Evolutionary conservation across 2,888 invertebrate species (phyloP), one percentile per base, ranked within the genome.

Genomic region (Lysandra bellargus): DNA sequence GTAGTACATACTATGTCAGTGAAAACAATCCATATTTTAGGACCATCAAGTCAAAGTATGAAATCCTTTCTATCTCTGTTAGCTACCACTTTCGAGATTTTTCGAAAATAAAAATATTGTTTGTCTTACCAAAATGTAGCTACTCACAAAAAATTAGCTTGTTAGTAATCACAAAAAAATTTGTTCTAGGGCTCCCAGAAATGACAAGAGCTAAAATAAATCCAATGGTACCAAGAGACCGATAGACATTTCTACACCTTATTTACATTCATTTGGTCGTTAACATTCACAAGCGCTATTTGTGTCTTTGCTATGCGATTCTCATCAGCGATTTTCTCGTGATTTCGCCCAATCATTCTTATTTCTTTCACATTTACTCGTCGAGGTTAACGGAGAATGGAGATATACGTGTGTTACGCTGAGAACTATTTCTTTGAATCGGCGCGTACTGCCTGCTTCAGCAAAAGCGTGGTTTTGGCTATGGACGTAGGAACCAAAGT

Each of bases 381-480:
- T 9, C 30, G 53, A 49, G 75, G 75, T 30, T 75, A 75, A 75
- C 75, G 53, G 49, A 76, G 49, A 30, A 17, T 57, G 17, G 57
- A 23, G 76, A 57, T 4, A 73, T 73, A 75, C 75, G 76, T 76
- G 76, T 57, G 76, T 14, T 76, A 57, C 17, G 76, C 76, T 76
- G 76, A 76, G 53, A 76, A 76, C 53, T 14, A 76, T 75, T 75
- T 75, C 75, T 75, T 23, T 9, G 75, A 53, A 49, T 44, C 44
- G 37, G 49, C 30, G 53, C 75, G 75, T 53, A 23, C 17, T 49
- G 57, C 17, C 17, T 76, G 76, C 53, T 76, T 75, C 33, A 23
- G 49, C 49, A 76, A 76, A 76, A 33, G 0, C 7, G 44, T 5
- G 33, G 17, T 76, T 76, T 9, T 30, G 2, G 14, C 33, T 14